Base-by-base conservation (phyloP, 2,888 invertebrate species). In the Polydrusus cervinus region DNA sequence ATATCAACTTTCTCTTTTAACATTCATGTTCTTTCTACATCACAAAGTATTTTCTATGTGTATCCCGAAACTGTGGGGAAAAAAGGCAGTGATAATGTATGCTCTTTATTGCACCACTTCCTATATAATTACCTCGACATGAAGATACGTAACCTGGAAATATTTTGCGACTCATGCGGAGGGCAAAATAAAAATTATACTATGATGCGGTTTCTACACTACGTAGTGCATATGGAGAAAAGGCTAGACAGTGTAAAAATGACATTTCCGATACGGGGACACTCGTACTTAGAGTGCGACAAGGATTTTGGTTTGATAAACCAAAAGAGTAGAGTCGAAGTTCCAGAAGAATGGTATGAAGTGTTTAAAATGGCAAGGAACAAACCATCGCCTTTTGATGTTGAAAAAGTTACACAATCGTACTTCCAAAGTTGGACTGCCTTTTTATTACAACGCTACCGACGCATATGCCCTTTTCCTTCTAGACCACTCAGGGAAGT, bases 251-350 rank as follows among this genome's bases (percentile, higher is more conserved):
- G 61, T 34, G 71, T 80, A 16, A 79, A 78, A 62, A 64, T 83
- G 13, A 79, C 79, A 40, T 83, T 82, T 77, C 81, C 82, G 18
- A 75, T 82, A 14, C 75, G 81, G 67, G 81, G 82, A 9, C 79
- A 79, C 64, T 81, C 79, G 13, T 81, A 81, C 71, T 25, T 80
- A 16, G 79, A 82, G 61, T 79, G 81, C 53, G 82, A 82, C 64
- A 80, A 78, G 60, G 74, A 81, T 61, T 75, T 81, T 68, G 76
- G 78, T 11, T 60, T 79, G 25, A 66, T 81, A 20, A 80, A 80
- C 47, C 78, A 76, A 75, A 78, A 71, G 43, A 38, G 69, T 13
- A 61, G 61, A 69, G 75, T 74, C 10, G 80, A 81, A 76, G 30
- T 79, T 55, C 80, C 81, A 34, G 20, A 68, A 16, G 79, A 81